These are phyloP conservation scores for Colossoma macropomum DNA, from an alignment of 2,113 vertebrate species.

Conservation along the genomic window DNA sequence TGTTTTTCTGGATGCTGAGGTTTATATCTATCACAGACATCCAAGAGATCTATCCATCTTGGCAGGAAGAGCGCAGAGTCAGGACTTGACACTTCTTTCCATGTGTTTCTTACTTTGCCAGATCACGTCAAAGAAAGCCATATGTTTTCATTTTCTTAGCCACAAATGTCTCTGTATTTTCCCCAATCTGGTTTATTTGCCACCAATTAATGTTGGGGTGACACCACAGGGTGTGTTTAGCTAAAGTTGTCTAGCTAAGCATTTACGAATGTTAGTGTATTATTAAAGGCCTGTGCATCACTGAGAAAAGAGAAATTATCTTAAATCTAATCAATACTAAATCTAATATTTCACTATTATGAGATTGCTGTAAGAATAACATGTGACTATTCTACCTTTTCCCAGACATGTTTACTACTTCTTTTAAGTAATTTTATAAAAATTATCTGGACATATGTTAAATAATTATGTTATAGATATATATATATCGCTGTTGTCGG, in stretches of 20 bases:
- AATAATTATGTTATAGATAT: too few species aligned
- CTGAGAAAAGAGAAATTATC: background rate
- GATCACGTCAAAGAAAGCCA: slow-evolving; percentile 67
- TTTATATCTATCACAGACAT: slow-evolving; percentile 62
- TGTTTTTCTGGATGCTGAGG: background rate
- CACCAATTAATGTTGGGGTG: slow-evolving; percentile 27
- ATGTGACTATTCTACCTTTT: too few species aligned
- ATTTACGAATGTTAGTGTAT: background rate
- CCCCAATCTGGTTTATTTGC: slow-evolving; percentile 50
- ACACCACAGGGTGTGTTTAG: background rate
- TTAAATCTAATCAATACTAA: background rate
- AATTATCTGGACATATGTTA: too few species aligned
- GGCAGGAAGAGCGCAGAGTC: slow-evolving; percentile 57
- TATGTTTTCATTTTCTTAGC: slow-evolving; percentile 67
- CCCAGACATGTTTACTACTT: too few species aligned
- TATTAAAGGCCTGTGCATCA: background rate
- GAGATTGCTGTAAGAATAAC: too few species aligned
- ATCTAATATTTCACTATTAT: too few species aligned
- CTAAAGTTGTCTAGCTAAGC: background rate
- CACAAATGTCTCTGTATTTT: slow-evolving; percentile 47
- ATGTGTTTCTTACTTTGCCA: slow-evolving; percentile 63
- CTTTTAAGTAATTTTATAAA: too few species aligned
- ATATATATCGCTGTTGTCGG: too few species aligned
- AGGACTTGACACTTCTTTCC: slow-evolving; percentile 59
- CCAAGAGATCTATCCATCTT: slow-evolving; percentile 68